Conservation (phyloP, 2,113 vertebrate species). For the Erpornis zantholeuca region DNA sequence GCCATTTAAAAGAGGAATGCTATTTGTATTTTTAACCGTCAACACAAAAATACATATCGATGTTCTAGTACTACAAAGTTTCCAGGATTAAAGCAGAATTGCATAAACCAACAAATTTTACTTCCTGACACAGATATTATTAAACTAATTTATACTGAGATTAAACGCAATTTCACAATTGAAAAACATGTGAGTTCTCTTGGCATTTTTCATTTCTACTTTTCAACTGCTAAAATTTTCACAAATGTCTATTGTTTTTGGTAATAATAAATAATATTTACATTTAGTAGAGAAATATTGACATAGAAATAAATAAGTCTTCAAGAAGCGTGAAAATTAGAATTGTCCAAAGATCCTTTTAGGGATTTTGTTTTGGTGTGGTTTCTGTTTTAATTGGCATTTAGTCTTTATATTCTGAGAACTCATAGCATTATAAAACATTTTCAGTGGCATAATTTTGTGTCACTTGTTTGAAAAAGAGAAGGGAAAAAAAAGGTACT, state of each 20-base stretch:
- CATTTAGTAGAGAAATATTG: not conserved
- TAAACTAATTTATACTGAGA: not conserved
- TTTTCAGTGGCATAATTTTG: not conserved
- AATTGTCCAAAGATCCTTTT: accelerated
- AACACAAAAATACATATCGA: not conserved
- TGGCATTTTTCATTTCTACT: accelerated
- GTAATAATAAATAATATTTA: too few species aligned
- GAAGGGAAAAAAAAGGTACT: accelerated
- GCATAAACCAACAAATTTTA: not conserved
- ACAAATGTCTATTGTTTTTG: not conserved
- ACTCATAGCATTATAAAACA: not conserved
- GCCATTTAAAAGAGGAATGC: accelerated
- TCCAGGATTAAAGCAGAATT: not conserved
- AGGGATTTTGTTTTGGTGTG: not conserved
- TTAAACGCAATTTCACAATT: not conserved
- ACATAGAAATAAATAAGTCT: not conserved
- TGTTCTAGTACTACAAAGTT: not conserved
- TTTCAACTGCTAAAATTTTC: not conserved
- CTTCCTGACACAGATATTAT: not conserved
- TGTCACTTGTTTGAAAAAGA: not conserved
- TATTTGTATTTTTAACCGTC: accelerated
- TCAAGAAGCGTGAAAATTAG: accelerated
- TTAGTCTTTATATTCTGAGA: not conserved
- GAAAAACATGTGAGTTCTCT: accelerated
- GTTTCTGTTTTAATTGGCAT: not conserved